Conservation (phyloP, 2,113 vertebrate species). For the Esox niger region DNA sequence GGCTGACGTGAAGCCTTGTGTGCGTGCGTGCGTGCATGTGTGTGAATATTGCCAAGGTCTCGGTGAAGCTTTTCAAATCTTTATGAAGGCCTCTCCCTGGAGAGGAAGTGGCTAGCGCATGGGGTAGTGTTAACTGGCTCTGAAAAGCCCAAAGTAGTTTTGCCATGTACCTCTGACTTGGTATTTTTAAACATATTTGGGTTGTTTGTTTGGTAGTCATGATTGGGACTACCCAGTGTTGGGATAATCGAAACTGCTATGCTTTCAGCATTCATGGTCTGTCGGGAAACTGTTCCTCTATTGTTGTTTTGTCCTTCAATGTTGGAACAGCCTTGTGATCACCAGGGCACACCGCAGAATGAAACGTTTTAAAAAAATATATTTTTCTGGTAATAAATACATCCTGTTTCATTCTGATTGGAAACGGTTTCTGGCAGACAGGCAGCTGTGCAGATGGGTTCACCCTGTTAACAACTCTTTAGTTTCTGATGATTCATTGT, state of each 20-base stretch:
- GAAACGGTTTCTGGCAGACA: not conserved
- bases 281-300: not conserved
- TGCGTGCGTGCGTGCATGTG: not conserved
- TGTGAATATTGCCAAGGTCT: constrained; percentile 30
- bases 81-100: constrained; percentile 46
- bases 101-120: constrained; percentile 51
- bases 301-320: not conserved
- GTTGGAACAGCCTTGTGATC: too few species aligned
- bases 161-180: constrained; percentile 13
- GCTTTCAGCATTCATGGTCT: not conserved
- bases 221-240: not conserved
- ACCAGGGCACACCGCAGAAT: too few species aligned
- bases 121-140: constrained; percentile 20
- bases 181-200: not conserved
- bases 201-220: not conserved
- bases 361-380: too few species aligned
- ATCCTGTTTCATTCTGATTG: not conserved
- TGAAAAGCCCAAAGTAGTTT: constrained; percentile 9
- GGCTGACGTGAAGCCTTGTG: too few species aligned
- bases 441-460: too few species aligned
- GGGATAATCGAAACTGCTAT: not conserved
- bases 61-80: constrained; percentile 43
- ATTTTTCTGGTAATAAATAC: too few species aligned
- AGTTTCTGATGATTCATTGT: not conserved
- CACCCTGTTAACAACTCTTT: not conserved